These are phyloP conservation scores for Teleiodes luculella DNA, from an alignment of 2,888 invertebrate genomes.

Conservation along the genomic window DNA sequence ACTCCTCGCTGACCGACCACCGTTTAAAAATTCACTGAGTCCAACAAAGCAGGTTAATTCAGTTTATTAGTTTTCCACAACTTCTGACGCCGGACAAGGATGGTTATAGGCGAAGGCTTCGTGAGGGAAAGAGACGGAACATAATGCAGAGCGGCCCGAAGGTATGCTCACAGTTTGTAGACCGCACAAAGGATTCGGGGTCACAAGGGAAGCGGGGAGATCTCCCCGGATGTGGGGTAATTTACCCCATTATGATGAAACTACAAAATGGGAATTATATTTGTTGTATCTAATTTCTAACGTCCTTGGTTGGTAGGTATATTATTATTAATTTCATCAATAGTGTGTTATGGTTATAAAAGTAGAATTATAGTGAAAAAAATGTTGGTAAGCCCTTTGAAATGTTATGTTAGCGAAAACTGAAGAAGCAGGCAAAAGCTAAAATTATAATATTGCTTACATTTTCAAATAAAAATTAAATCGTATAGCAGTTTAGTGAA, in stretches of 20 bases:
- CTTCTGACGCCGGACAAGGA: constrained; percentile 36
- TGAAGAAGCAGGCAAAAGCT: no score
- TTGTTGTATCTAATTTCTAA: no score
- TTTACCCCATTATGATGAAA: not conserved
- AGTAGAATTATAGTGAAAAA: no score
- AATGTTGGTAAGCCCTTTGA: no score
- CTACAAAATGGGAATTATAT: no score
- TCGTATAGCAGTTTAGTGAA: no score
- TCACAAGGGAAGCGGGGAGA: constrained; percentile 37
- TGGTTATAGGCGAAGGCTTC: constrained; percentile 17
- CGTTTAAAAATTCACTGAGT: constrained; percentile 14
- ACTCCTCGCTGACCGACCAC: not conserved
- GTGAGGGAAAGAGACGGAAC: constrained; percentile 37
- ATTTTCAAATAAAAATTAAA: no score
- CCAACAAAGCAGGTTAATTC: constrained; percentile 21
- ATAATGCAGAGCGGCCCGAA: constrained; percentile 46
- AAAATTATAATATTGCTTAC: no score
- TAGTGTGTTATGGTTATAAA: no score
- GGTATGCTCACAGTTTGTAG: constrained; percentile 55
- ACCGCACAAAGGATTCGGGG: constrained; percentile 62
- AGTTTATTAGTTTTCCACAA: constrained; percentile 39
- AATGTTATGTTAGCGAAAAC: no score
- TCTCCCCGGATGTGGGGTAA: constrained; percentile 38
- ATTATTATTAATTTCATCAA: no score
- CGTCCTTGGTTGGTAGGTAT: no score